phyloP scores from a whole-genome alignment of 1,140 invertebrate species.

The Spodoptera litura region DNA sequence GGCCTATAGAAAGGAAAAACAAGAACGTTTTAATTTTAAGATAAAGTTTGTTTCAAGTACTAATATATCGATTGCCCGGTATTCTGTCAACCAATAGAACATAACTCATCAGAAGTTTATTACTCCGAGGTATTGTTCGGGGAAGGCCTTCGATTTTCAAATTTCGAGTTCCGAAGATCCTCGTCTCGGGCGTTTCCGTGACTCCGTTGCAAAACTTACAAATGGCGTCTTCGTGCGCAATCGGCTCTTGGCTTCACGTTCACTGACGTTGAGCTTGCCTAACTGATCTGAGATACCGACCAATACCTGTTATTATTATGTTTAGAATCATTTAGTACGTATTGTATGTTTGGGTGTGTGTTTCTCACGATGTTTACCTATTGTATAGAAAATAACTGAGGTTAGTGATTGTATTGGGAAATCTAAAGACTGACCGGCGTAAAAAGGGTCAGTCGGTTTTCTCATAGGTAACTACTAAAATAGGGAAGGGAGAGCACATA shows the following conservation, averaged over 20 bases:
- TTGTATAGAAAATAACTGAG: neutral
- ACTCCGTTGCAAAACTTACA: slow-evolving; percentile 31
- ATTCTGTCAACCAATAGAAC: no score
- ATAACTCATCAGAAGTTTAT: no score
- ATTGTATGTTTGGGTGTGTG: slow-evolving; percentile 30
- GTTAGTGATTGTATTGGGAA: slow-evolving; percentile 1
- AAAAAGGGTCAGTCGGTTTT: no score
- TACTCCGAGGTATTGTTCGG: no score
- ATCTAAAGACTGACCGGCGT: neutral
- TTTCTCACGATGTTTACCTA: slow-evolving; percentile 14
- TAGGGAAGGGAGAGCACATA: no score
- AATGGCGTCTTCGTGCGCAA: slow-evolving; percentile 39
- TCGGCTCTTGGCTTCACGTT: slow-evolving; percentile 37
- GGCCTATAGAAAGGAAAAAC: no score
- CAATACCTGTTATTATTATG: slow-evolving; percentile 29
- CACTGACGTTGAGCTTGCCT: slow-evolving; percentile 31
- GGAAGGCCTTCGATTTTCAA: slow-evolving; percentile 13
- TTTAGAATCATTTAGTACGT: slow-evolving; percentile 37
- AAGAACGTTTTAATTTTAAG: no score
- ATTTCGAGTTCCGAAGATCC: slow-evolving; percentile 4
- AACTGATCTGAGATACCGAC: slow-evolving; percentile 31
- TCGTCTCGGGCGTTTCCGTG: slow-evolving; percentile 25
- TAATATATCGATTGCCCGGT: no score
- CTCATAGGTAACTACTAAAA: no score
- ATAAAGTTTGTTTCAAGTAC: no score